These are phyloP conservation scores for Augochlorella aurata DNA, from an alignment of 2,888 invertebrate species.

Conservation along the genomic window DNA sequence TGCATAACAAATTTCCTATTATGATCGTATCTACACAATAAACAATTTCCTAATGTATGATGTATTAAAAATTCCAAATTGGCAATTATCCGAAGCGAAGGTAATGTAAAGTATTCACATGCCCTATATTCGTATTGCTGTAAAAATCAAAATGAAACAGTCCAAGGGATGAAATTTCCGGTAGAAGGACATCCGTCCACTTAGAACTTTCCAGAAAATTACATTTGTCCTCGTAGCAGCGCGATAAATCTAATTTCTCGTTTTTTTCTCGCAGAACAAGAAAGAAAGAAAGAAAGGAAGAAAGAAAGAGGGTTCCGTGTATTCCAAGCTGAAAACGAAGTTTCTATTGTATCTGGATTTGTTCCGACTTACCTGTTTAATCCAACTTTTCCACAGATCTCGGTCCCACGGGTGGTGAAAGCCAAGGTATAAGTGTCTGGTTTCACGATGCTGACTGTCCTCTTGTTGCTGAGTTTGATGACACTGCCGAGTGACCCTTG, in stretches of 20 bases:
- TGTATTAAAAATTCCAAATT: too few species aligned
- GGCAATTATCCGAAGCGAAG: too few species aligned
- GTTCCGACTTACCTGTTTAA: conserved; percentile 83
- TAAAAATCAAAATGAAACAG: background rate
- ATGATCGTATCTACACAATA: too few species aligned
- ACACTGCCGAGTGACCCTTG: conserved; percentile 73
- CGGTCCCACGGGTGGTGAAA: conserved; percentile 87
- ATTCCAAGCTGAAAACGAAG: conserved; percentile 11
- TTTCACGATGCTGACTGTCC: conserved; percentile 73
- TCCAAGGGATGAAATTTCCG: background rate
- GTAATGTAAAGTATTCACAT: too few species aligned
- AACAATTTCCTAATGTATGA: too few species aligned
- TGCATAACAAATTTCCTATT: too few species aligned
- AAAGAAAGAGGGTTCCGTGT: background rate
- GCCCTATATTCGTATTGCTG: background rate
- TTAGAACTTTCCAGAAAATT: conserved; percentile 7
- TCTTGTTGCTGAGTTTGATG: conserved; percentile 63
- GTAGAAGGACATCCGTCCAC: background rate
- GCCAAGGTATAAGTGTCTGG: conserved; percentile 86
- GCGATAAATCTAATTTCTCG: conserved; percentile 7
- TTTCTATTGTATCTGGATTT: conserved; percentile 4
- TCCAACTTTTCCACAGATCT: conserved; percentile 87
- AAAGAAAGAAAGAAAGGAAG: background rate
- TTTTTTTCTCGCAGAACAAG: background rate
- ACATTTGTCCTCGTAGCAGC: background rate